A percentile compares a stretch with the other conserved stretches of the same genome.
These are phyloP conservation scores for Thinocorus orbignyianus DNA, from an alignment of 2,113 vertebrate genomes.

Conservation along the genomic window DNA sequence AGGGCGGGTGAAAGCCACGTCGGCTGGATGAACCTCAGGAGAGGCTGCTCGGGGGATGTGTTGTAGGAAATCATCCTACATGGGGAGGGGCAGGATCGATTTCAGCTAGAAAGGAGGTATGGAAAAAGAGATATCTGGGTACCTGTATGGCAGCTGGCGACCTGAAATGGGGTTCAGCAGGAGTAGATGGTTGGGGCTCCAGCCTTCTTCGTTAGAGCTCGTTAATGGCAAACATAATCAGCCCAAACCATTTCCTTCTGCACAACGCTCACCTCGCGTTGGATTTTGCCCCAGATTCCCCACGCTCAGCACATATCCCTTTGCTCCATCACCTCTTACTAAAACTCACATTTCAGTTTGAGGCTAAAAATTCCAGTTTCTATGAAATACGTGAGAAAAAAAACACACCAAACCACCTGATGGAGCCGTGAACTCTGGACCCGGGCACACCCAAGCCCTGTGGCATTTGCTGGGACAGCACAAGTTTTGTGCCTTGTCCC, in stretches of 20 bases:
- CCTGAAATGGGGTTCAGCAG: neutral
- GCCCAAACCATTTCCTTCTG: neutral
- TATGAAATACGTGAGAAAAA: neutral
- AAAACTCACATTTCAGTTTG: rapidly evolving
- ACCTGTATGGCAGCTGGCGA: neutral
- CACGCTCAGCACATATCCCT: rapidly evolving
- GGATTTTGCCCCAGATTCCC: neutral
- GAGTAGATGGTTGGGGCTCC: neutral
- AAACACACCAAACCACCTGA: neutral
- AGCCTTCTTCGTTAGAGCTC: neutral
- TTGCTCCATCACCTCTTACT: neutral
- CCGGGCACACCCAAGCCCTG: neutral
- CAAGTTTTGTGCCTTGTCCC: neutral
- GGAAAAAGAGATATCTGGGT: neutral
- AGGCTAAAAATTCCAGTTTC: neutral
- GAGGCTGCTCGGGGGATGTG: neutral
- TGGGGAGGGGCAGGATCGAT: neutral
- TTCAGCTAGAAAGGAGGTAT: neutral
- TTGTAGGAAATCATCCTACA: neutral
- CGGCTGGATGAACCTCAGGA: neutral
- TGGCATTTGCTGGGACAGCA: neutral
- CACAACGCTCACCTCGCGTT: rapidly evolving
- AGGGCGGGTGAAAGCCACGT: neutral
- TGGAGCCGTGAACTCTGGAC: neutral
- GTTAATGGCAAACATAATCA: neutral